A percentile compares a stretch with the other conserved stretches of the same genome.
Evolutionary conservation across 2,797 vertebrate species (phyloP).

Genomic region (Pagetopsis macropterus): DNA sequence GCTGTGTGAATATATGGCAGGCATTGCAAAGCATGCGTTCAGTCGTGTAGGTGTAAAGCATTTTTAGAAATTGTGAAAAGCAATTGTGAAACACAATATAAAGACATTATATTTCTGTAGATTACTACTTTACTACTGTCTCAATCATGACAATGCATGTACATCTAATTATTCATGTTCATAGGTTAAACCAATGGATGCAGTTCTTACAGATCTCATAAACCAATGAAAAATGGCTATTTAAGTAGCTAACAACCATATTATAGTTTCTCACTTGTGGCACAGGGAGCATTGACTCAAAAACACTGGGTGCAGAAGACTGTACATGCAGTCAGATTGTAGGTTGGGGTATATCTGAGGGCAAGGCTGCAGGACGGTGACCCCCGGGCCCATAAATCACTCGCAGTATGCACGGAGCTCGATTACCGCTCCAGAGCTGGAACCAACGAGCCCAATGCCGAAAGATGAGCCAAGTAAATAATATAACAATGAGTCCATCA

Average conservation of each 20-base stretch:
- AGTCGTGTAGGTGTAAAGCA: too few species aligned
- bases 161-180: not conserved
- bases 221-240: conserved; percentile 6
- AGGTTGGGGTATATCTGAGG: conserved; percentile 24
- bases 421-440: conserved; percentile 57
- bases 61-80: too few species aligned
- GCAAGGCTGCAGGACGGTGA: conserved; percentile 19
- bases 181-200: not conserved
- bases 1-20: too few species aligned
- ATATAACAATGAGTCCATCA: conserved; percentile 59
- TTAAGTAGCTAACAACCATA: not conserved
- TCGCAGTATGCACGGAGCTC: conserved; percentile 62
- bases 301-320: conserved; percentile 20
- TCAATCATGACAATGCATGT: too few species aligned
- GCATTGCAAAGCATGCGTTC: too few species aligned
- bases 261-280: not conserved
- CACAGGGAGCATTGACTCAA: not conserved
- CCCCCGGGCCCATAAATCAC: conserved; percentile 67
- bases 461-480: conserved; percentile 75
- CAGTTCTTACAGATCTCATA: not conserved
- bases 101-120: too few species aligned
- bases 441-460: conserved; percentile 64
- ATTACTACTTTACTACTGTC: too few species aligned
- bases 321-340: conserved; percentile 18
- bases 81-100: too few species aligned